phyloP scores from a whole-genome alignment of 1,140 invertebrate species.

The Eubasilissa regina region DNA sequence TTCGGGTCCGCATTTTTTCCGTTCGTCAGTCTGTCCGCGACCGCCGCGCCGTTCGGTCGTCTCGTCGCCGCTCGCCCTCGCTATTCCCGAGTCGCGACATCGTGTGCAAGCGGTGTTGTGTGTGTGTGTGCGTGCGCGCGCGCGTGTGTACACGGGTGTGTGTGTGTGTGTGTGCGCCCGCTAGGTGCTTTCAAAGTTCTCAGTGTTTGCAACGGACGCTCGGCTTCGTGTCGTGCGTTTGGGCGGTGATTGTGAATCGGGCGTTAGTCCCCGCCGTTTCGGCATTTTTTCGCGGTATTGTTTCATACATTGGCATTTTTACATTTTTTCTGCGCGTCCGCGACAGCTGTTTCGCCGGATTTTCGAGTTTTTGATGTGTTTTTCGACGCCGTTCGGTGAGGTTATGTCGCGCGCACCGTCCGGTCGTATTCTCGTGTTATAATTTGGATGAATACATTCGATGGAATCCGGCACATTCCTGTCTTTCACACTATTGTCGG shows the following conservation, averaged over 20 bases:
- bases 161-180: background rate
- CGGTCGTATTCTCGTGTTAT: too few species aligned
- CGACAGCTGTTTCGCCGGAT: slow-evolving; percentile 8
- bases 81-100: background rate
- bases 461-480: too few species aligned
- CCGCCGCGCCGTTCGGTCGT: slow-evolving; percentile 20
- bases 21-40: slow-evolving; percentile 34
- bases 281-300: background rate
- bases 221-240: too few species aligned
- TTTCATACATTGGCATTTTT: background rate
- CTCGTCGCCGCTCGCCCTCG: background rate
- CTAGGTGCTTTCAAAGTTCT: background rate
- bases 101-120: background rate
- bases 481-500: too few species aligned
- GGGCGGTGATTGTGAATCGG: too few species aligned
- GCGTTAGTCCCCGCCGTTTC: too few species aligned
- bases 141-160: background rate
- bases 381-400: too few species aligned
- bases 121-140: background rate
- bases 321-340: background rate
- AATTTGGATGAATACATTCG: too few species aligned
- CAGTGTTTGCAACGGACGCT: background rate
- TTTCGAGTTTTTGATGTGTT: background rate
- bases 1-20: slow-evolving; percentile 34
- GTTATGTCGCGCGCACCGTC: too few species aligned